These are phyloP conservation scores for Sepiola atlantica DNA, from an alignment of 2,888 invertebrate genomes.

Conservation along the genomic window DNA sequence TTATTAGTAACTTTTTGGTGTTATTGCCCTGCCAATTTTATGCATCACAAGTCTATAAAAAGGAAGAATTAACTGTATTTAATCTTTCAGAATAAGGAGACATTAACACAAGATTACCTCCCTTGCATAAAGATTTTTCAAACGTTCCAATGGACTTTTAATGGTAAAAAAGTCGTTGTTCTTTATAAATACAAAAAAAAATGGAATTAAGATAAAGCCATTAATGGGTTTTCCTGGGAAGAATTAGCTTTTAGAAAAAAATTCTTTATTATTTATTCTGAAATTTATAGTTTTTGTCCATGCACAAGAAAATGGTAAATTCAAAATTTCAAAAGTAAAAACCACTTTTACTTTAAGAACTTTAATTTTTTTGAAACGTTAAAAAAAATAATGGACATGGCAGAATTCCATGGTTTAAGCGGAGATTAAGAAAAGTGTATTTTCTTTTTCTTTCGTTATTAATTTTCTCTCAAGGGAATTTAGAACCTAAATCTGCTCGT, in stretches of 20 bases:
- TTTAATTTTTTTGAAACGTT: not conserved
- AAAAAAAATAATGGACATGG: not conserved
- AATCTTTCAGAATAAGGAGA: not conserved
- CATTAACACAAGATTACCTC: not conserved
- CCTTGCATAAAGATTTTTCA: not conserved
- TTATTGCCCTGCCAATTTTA: not conserved
- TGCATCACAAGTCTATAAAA: not conserved
- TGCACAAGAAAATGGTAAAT: not conserved
- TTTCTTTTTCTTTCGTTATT: not conserved
- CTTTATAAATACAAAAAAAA: not conserved
- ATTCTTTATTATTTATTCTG: not conserved
- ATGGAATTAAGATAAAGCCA: not conserved
- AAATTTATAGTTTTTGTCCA: not conserved
- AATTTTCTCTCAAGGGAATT: not conserved
- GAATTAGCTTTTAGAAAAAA: not conserved
- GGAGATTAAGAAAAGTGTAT: not conserved
- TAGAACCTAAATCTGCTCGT: not conserved
- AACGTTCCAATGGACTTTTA: not conserved
- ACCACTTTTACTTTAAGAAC: not conserved
- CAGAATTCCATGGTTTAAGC: not conserved
- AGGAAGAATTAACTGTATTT: not conserved
- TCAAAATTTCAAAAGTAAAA: not conserved
- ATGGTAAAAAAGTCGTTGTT: not conserved
- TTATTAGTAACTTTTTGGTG: not conserved
- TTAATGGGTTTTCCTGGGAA: not conserved